Evolutionary conservation across 1,140 invertebrate species (phyloP), one percentile per base, ranked within the genome.

Genomic region (Chironomus striatipennis): DNA sequence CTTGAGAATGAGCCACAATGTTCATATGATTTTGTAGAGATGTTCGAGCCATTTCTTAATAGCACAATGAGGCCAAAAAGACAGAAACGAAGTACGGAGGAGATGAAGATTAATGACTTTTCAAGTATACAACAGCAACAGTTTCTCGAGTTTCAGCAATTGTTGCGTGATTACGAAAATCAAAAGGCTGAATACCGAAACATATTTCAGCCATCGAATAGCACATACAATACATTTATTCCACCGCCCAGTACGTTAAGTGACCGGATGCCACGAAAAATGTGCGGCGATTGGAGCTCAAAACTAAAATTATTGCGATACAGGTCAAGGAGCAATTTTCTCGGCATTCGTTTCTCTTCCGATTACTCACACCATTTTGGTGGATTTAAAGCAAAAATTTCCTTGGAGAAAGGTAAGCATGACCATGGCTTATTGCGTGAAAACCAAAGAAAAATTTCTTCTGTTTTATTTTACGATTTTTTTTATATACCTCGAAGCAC

Each of bases 221-320:
- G 17, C 17, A 70, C 65, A 18, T 70, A 70, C 10, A 70, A 70
- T 10, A 10, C 20, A 18, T 70, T 70, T 21, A 21, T 70, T 0
- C 65, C 65, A 21, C 65, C 65, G 18, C 65, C 65, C 7, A 70
- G 65, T 21, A 70, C 65, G 20, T 70, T 70, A 70, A 18, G 18
- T 70, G 65, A 78, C 12, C 73, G 76, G 1, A 78, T 79, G 18
- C 79, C 82, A 43, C 79, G 85, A 42, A 82, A 88, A 7, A 81
- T 88, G 5, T 93, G 91, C 80, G 91, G 91, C 1, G 89, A 93
- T 79, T 91, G 90, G 89, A 90, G 87, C 76, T 84, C 86, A 9
- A 88, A 88, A 77, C 82, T 92, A 12, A 93, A 93, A 80, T 83
- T 92, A 15, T 81, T 92, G 4, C 85, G 89, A 1, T 86, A 89